Evolutionary conservation across 2,797 vertebrate species (phyloP), one percentile per base, ranked within the genome.

Genomic region (Molossus molossus): DNA sequence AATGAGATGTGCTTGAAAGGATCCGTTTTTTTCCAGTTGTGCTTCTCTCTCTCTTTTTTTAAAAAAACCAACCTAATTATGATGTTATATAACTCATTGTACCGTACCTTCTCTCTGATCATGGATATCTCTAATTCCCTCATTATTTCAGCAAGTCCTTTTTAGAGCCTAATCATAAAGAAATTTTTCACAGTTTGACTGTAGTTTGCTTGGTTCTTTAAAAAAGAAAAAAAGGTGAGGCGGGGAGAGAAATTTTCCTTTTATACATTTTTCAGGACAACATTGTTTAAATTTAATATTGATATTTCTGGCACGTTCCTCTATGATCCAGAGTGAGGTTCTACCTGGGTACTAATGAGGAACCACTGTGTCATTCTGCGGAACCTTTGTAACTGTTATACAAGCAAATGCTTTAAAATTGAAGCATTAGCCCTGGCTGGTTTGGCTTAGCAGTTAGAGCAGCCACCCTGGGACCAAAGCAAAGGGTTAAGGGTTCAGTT

Each of bases 101-200:
- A 40, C 12, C 15, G 23, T 27, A 40, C 29, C 55, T 90, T 94
- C 81, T 91, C 15, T 40, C 62, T 40, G 7, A 82, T 64, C 20
- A 2, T 69, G 27, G 33, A 87, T 87, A 83, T 93, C 40, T 86
- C 50, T 75, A 45, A 77, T 89, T 89, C 2, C 57, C 25, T 55
- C 37, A 21, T 83, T 37, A 90, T 75, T 87, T 69, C 70, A 83
- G 45, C 37, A 70, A 91, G 14, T 87, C 40, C 65, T 76, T 9
- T 87, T 67, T 95, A 27, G 72, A 90, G 53, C 48, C 25, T 81
- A 87, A 27, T 11, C 33, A 87, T 90, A 90, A 70, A 72, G 72
- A 95, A 93, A 84, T 91, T 48, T 90, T 76, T 12, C 12, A 27
- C 40, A 27, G 6, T 37, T 87, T 84, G 55, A 77, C 40, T 81